Conservation (phyloP, 2,888 invertebrate species). For the Metalampra italica region DNA sequence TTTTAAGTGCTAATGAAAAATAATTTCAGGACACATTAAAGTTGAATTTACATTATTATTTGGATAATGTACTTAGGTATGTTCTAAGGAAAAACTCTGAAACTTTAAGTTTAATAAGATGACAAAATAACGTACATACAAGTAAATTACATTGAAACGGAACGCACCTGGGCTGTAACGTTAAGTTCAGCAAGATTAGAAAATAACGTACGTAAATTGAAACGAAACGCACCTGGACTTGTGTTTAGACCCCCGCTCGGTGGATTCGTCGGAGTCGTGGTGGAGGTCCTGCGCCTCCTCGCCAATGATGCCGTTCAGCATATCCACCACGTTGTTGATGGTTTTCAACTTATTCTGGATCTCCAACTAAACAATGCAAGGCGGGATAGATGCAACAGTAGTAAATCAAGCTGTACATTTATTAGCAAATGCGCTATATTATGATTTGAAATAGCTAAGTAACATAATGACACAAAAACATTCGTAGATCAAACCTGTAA, state of each 20-base stretch:
- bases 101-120: conserved; percentile 9
- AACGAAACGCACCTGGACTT: conserved; percentile 60
- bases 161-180: too few species aligned
- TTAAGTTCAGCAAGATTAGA: too few species aligned
- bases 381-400: conserved; percentile 13
- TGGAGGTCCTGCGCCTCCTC: conserved; percentile 73
- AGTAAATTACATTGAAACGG: too few species aligned
- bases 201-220: not conserved
- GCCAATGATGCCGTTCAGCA: conserved; percentile 91
- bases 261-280: conserved; percentile 37
- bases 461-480: conserved; percentile 1
- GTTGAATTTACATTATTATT: too few species aligned
- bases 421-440: conserved; percentile 22
- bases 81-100: too few species aligned
- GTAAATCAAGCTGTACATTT: conserved; percentile 21
- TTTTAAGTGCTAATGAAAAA: too few species aligned
- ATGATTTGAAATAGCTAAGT: conserved; percentile 21
- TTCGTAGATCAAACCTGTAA: conserved; percentile 82
- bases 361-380: conserved; percentile 79
- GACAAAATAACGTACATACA: too few species aligned
- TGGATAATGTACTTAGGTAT: too few species aligned
- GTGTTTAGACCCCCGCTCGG: conserved; percentile 47
- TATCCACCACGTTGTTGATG: conserved; percentile 91
- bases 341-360: conserved; percentile 89
- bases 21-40: too few species aligned